Conservation (phyloP, 2,797 vertebrate species). For the Notolepis coatsorum region DNA sequence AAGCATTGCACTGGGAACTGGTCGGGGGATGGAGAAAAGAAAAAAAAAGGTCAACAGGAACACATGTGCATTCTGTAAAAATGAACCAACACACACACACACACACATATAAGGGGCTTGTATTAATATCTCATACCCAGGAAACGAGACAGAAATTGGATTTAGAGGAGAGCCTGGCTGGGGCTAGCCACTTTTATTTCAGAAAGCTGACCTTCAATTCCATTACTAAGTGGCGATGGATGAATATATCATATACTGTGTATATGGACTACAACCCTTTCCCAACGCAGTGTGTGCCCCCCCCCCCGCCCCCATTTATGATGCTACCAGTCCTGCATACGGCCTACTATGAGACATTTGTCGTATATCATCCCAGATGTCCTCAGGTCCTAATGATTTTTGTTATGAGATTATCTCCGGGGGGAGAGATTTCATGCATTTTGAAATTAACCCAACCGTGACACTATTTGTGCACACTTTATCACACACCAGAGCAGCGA, state of each 20-base stretch:
- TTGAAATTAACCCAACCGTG: conserved; percentile 44
- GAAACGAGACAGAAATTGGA: conserved; percentile 68
- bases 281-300: conserved; percentile 3
- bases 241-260: conserved; percentile 50
- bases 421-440: conserved; percentile 59
- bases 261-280: neutral
- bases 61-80: conserved; percentile 21
- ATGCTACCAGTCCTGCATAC: neutral
- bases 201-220: conserved; percentile 64
- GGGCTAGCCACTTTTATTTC: conserved; percentile 46
- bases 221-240: conserved; percentile 42
- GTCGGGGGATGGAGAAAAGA: conserved; percentile 11
- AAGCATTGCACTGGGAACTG: neutral
- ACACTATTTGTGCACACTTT: conserved; percentile 53
- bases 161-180: conserved; percentile 33
- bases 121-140: conserved; percentile 36
- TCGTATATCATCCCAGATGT: neutral
- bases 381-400: conserved; percentile 48
- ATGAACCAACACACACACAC: neutral
- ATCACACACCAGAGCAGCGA: conserved; percentile 45
- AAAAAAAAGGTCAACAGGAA: conserved; percentile 32
- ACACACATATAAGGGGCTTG: conserved; percentile 12
- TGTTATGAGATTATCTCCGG: conserved; percentile 38
- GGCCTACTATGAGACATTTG: neutral
- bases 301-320: neutral